phyloP scores from a whole-genome alignment of 2,113 vertebrate genomes.

The Dasyornis broadbenti region DNA sequence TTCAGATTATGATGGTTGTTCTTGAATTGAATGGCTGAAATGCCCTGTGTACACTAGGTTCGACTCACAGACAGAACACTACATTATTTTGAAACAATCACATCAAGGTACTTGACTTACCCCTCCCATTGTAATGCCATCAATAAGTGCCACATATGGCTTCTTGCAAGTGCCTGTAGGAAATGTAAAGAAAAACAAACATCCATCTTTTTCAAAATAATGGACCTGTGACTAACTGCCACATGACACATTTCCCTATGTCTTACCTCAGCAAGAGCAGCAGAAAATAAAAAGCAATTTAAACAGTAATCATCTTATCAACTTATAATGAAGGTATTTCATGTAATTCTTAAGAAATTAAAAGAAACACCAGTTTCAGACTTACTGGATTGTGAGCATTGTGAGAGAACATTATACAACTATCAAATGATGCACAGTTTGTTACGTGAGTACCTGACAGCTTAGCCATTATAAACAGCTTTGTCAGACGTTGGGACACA shows the following conservation, averaged over 20 bases:
- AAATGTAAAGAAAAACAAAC: not conserved
- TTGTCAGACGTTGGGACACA: not conserved
- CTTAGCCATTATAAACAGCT: not conserved
- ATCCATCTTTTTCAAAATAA: not conserved
- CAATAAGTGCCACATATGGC: constrained; percentile 88
- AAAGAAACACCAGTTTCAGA: not conserved
- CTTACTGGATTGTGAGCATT: not conserved
- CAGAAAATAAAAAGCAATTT: not conserved
- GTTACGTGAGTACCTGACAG: not conserved
- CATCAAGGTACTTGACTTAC: constrained; percentile 75
- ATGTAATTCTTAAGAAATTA: not conserved
- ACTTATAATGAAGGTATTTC: not conserved
- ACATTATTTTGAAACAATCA: not conserved
- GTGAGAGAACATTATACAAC: not conserved
- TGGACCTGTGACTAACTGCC: not conserved
- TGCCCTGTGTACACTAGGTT: accelerated
- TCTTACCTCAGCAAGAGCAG: not conserved
- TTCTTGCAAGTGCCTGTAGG: constrained; percentile 81
- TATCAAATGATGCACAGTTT: not conserved
- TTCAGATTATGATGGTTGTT: not conserved
- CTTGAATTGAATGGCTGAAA: not conserved
- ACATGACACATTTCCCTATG: not conserved
- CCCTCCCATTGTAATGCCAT: constrained; percentile 97
- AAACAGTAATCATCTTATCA: not conserved
- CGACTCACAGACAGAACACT: not conserved